Conservation (phyloP, 2,113 vertebrate genomes). For the Galeopterus variegatus region DNA sequence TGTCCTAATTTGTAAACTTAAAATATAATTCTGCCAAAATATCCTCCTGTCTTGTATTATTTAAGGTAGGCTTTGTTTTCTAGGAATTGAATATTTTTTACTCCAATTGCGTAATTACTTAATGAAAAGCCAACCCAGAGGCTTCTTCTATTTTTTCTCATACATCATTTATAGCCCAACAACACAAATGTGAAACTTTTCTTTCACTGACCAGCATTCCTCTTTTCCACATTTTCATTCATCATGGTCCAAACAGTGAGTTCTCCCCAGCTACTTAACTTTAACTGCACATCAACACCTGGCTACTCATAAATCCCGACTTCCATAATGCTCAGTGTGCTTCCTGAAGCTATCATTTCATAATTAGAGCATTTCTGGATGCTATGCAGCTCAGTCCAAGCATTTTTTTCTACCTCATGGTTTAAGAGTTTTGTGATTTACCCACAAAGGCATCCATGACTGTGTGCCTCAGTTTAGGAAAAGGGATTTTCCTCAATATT, state of each 20-base stretch:
- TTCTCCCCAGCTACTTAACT: not conserved
- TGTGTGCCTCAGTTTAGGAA: not conserved
- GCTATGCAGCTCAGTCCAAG: not conserved
- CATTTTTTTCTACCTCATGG: not conserved
- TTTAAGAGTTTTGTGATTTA: not conserved
- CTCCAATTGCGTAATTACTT: not conserved
- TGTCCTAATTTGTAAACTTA: not conserved
- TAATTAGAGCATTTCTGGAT: not conserved
- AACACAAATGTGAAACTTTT: not conserved
- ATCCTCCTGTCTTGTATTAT: not conserved
- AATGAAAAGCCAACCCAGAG: not conserved
- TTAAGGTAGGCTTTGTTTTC: not conserved
- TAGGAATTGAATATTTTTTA: not conserved
- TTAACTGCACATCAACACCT: not conserved
- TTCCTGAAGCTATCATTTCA: not conserved
- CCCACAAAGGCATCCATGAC: too few species aligned
- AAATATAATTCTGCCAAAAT: not conserved
- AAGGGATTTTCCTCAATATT: fast-evolving
- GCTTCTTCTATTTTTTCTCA: not conserved
- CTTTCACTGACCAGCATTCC: not conserved
- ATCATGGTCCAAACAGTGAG: not conserved
- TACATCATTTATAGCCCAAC: not conserved
- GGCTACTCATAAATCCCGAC: not conserved
- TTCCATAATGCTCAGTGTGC: not conserved
- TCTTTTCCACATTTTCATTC: not conserved